phyloP scores from a whole-genome alignment of 2,113 vertebrate species.

The Corythoichthys intestinalis region DNA sequence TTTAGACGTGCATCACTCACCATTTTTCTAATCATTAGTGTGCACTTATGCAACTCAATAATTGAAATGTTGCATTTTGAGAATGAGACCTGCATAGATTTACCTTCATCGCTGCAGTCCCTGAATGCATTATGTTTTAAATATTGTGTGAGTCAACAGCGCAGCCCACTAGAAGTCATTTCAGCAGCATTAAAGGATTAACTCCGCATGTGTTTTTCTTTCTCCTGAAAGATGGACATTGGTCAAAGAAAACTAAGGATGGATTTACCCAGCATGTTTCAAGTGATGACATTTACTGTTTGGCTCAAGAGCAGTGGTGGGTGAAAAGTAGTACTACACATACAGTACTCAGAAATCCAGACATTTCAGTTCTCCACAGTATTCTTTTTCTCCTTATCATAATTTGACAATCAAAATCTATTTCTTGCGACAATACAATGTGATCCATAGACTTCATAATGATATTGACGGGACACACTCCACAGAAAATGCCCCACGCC shows the following conservation, averaged over 20 bases:
- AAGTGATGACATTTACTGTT: background rate
- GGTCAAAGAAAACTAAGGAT: background rate
- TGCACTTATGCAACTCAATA: constrained; percentile 61
- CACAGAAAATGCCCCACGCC: too few species aligned
- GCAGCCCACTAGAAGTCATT: background rate
- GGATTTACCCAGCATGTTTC: background rate
- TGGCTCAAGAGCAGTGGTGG: too few species aligned
- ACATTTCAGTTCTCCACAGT: too few species aligned
- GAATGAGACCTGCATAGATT: constrained; percentile 44
- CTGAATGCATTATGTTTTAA: background rate
- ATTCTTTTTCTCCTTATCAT: too few species aligned
- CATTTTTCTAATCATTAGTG: constrained; percentile 50
- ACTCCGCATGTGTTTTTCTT: background rate
- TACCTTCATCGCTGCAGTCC: constrained; percentile 29
- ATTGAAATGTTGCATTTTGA: constrained; percentile 49
- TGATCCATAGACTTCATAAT: too few species aligned
- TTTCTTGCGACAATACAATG: too few species aligned
- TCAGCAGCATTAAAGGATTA: background rate
- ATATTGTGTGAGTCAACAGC: background rate
- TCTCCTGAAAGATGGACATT: background rate
- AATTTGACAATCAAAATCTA: too few species aligned
- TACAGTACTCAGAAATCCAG: too few species aligned
- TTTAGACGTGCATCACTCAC: constrained; percentile 45
- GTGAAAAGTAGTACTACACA: too few species aligned
- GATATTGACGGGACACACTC: too few species aligned